A percentile compares a stretch with the other conserved stretches of the same genome.
phyloP scores from a whole-genome alignment of 2,797 vertebrate species.

The Centropyge bicolor region DNA sequence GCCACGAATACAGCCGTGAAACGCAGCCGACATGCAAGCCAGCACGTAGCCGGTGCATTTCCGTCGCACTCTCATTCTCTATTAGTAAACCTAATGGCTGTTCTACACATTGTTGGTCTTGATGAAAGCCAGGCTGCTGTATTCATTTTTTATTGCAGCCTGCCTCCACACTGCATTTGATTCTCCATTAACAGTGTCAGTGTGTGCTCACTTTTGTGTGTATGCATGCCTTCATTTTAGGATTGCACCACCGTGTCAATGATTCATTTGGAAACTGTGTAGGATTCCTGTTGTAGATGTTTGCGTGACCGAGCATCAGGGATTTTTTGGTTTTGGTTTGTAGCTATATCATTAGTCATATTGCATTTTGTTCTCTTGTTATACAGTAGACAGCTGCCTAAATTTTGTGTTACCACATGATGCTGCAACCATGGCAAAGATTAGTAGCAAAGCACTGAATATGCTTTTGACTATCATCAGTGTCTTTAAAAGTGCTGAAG shows the following conservation, averaged over 20 bases:
- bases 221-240: neutral
- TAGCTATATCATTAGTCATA: neutral
- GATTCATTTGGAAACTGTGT: neutral
- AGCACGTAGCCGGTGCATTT: too few species aligned
- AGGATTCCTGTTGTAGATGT: neutral
- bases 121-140: neutral
- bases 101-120: neutral
- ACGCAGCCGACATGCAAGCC: too few species aligned
- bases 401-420: neutral
- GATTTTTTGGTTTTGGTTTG: neutral
- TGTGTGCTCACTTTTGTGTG: neutral
- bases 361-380: neutral
- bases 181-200: neutral
- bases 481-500: too few species aligned
- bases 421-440: neutral
- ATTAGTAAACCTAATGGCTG: neutral
- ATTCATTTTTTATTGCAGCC: slow-evolving; percentile 13
- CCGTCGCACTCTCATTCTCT: neutral
- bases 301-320: neutral
- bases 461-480: neutral
- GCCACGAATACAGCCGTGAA: too few species aligned
- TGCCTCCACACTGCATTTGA: neutral
- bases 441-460: neutral
- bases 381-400: neutral
- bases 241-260: neutral